Base-by-base conservation (phyloP, 2,888 invertebrate species). In the Leucozona laternaria region DNA sequence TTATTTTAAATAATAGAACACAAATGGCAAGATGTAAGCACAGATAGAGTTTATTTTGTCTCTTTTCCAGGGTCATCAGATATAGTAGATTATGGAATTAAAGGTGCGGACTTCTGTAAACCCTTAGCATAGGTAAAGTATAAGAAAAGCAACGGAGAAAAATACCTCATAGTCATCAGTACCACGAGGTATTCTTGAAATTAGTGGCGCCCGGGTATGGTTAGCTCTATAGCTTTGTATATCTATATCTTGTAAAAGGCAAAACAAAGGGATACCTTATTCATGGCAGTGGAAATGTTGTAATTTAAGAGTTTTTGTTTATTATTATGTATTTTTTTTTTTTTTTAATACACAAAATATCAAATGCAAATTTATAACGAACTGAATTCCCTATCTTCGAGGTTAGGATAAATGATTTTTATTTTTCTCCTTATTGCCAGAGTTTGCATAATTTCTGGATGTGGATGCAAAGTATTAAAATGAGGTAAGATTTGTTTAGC, bases 331-430 rank as follows among this genome's bases (percentile, higher is more conserved):
- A 43, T 66, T 76, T 17, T 64, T 73, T 13, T 62, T 66, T 40
- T 48, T 66, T 45, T 25, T 55, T 55, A 48, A 70, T 70, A 79
- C 77, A 75, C 71, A 84, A 78, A 85, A 86, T 73, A 66, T 68
- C 68, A 81, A 84, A 83, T 88, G 82, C 83, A 83, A 87, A 88
- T 88, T 88, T 86, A 82, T 82, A 85, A 62, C 58, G 13, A 85
- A 77, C 76, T 77, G 62, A 80, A 85, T 48, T 66, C 66, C 73
- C 55, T 68, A 72, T 62, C 71, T 80, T 71, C 34, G 68, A 53
- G 53, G 66, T 50, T 64, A 40, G 68, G 55, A 55, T 22, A 34
- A 58, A 68, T 37, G 80, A 40, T 45, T 57, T 80, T 71, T 68
- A 40, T 31, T 58, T 58, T 48, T 40, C 15, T n/a, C n/a, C 66